phyloP scores from a whole-genome alignment of 2,888 invertebrate species.

The Eupithecia centaureata region DNA sequence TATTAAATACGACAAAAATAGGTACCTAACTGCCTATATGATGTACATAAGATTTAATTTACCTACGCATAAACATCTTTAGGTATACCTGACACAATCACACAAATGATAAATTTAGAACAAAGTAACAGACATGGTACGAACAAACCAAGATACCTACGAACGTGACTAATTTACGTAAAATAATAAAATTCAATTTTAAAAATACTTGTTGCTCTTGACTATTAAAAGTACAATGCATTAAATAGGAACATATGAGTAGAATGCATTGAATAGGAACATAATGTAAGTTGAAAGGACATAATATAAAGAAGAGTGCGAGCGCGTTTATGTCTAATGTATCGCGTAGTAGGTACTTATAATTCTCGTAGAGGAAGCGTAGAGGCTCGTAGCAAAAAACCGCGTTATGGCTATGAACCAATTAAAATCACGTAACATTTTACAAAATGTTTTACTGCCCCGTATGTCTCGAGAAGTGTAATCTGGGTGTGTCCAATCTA shows the following conservation, averaged over 20 bases:
- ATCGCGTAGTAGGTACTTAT: conserved; percentile 6
- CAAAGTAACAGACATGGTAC: neutral
- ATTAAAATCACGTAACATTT: neutral
- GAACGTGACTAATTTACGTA: neutral
- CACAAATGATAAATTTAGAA: neutral
- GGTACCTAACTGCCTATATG: neutral
- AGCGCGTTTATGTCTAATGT: conserved; percentile 39
- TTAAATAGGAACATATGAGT: too few relatives aligned
- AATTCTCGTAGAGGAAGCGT: neutral
- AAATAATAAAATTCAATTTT: too few relatives aligned
- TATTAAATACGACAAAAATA: neutral
- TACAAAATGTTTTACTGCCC: neutral
- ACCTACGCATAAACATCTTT: neutral
- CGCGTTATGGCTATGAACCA: neutral
- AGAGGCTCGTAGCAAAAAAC: neutral
- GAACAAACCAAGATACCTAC: too few relatives aligned
- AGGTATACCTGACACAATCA: neutral
- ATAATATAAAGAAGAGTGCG: too few relatives aligned
- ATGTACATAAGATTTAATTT: neutral
- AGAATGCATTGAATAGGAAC: too few relatives aligned
- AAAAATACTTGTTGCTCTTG: too few relatives aligned
- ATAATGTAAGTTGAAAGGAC: too few relatives aligned
- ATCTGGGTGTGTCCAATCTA: neutral
- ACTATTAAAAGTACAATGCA: too few relatives aligned
- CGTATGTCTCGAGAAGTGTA: neutral